Evolutionary conservation across 2,113 vertebrate species (phyloP).

Genomic region (Himantopus leucocephalus): DNA sequence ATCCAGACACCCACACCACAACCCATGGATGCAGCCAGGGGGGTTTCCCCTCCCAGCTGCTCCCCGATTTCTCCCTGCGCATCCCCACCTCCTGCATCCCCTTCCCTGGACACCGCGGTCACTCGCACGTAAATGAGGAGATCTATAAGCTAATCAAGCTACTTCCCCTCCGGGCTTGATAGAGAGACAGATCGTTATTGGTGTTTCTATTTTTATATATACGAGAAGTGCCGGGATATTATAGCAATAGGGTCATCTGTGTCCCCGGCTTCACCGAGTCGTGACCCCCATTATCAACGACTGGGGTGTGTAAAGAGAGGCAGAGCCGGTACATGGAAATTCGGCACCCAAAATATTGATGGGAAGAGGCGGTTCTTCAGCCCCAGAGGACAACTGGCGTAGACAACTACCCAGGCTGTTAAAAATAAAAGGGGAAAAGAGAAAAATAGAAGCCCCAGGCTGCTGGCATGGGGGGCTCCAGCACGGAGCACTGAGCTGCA

Average conservation of each 20-base stretch:
- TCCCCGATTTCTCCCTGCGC: background rate
- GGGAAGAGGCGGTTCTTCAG: background rate
- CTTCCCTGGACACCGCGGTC: background rate
- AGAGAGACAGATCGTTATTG: background rate
- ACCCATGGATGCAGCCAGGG: accelerated
- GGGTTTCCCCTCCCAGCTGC: background rate
- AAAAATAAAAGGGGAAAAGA: background rate
- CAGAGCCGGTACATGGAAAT: background rate
- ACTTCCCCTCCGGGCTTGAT: background rate
- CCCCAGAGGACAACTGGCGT: accelerated
- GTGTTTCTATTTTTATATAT: slow-evolving; percentile 23
- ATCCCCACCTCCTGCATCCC: background rate
- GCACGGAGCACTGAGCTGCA: background rate
- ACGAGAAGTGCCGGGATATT: background rate
- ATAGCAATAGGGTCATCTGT: background rate
- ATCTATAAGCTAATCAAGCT: slow-evolving; percentile 32
- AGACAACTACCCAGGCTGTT: background rate
- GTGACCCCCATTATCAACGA: accelerated
- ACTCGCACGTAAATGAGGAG: background rate
- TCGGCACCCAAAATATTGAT: background rate
- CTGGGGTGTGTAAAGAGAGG: accelerated
- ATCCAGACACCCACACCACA: accelerated
- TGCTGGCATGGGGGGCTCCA: background rate
- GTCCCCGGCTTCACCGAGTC: background rate
- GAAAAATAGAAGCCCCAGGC: background rate